Percentiles rank a stretch among this genome's conserved stretches.
These are phyloP conservation scores for Eugnorisma glareosa DNA, from an alignment of 2,888 invertebrate species.

Conservation along the genomic window DNA sequence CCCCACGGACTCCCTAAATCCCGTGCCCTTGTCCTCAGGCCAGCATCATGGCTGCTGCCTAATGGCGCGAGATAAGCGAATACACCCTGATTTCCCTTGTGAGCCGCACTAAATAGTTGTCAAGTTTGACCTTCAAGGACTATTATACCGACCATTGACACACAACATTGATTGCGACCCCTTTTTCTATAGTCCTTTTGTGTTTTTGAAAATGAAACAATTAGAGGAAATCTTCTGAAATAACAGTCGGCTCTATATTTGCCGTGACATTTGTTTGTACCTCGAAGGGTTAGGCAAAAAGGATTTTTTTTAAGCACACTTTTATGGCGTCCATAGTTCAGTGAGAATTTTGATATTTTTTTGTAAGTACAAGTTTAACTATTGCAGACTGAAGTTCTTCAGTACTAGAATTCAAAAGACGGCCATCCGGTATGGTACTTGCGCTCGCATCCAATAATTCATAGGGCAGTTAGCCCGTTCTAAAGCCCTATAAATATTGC, in stretches of 20 bases:
- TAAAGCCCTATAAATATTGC: constrained; percentile 36
- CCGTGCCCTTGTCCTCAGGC: constrained; percentile 77
- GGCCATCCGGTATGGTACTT: no score
- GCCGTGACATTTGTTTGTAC: background rate
- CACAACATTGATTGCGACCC: constrained; percentile 66
- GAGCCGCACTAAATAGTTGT: constrained; percentile 72
- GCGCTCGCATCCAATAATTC: constrained; percentile 3
- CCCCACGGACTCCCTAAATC: constrained; percentile 62
- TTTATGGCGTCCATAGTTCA: background rate
- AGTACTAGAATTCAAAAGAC: background rate
- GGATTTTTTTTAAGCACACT: background rate
- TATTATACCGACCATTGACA: constrained; percentile 71
- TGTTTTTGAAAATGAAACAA: constrained; percentile 20
- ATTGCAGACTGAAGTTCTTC: background rate
- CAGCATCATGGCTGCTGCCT: constrained; percentile 72
- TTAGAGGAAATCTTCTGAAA: constrained; percentile 29
- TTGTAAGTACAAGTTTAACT: background rate
- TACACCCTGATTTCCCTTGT: constrained; percentile 86
- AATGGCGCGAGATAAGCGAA: constrained; percentile 87
- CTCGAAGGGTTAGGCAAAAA: background rate
- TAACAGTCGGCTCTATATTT: constrained; percentile 13
- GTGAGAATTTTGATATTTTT: background rate
- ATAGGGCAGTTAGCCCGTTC: constrained; percentile 3
- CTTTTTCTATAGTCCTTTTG: constrained; percentile 44
- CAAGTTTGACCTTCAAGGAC: constrained; percentile 66